These are phyloP conservation scores for Poecilus cupreus DNA, from an alignment of 2,888 invertebrate species.

Conservation along the genomic window DNA sequence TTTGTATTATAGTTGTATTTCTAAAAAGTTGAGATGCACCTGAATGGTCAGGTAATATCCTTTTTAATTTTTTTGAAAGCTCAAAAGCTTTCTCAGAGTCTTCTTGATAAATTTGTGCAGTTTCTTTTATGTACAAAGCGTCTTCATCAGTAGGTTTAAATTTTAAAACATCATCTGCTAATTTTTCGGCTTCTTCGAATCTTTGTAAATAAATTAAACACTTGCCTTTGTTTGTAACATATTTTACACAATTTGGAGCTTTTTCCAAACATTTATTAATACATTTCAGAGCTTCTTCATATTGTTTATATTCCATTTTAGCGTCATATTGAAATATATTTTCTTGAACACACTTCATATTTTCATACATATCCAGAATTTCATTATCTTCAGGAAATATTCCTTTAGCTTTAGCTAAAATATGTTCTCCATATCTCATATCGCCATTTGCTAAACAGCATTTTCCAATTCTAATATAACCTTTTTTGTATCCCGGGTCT, in stretches of 20 bases:
- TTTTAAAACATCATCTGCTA: conserved; percentile 86
- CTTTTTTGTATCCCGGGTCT: conserved; percentile 84
- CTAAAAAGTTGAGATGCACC: conserved; percentile 87
- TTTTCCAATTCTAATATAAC: conserved; percentile 82
- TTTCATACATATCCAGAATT: neutral
- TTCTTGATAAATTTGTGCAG: conserved; percentile 88
- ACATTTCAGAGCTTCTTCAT: conserved; percentile 24
- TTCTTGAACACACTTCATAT: neutral
- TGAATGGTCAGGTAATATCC: conserved; percentile 88
- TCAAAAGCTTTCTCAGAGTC: conserved; percentile 88
- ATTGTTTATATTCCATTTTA: conserved; percentile 28
- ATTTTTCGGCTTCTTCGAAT: conserved; percentile 87
- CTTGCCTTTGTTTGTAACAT: conserved; percentile 83
- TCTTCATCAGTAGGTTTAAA: conserved; percentile 86
- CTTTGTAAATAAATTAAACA: conserved; percentile 86
- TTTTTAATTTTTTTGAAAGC: conserved; percentile 89
- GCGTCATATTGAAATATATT: neutral
- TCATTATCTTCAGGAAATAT: conserved; percentile 5
- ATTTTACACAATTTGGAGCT: conserved; percentile 1
- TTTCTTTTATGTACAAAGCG: conserved; percentile 88
- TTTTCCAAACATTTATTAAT: conserved; percentile 25
- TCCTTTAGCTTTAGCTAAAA: conserved; percentile 28
- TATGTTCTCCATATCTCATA: conserved; percentile 37
- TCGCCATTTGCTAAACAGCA: conserved; percentile 81
- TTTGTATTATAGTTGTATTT: conserved; percentile 85